phyloP scores from a whole-genome alignment of 2,113 vertebrate species.

The Calyptommatus sinebrachiatus region DNA sequence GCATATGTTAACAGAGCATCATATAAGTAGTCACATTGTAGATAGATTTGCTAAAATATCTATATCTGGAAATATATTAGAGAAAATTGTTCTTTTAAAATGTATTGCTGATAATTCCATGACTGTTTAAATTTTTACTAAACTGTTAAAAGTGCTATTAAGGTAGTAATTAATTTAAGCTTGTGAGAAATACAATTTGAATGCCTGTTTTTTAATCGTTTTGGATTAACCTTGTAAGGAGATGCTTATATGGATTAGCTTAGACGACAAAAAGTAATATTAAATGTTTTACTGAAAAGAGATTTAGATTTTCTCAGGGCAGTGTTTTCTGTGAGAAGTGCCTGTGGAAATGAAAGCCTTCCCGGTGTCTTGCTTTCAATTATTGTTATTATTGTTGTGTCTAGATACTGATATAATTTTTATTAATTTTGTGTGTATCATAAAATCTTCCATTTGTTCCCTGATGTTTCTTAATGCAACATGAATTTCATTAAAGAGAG shows the following conservation, averaged over 20 bases:
- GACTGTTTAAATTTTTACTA: slow-evolving; percentile 33
- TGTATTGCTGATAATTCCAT: neutral
- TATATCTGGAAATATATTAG: neutral
- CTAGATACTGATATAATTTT: slow-evolving; percentile 39
- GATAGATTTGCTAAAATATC: accelerated
- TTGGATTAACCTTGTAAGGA: slow-evolving; percentile 15
- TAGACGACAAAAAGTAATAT: neutral
- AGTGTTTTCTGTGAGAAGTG: slow-evolving; percentile 37
- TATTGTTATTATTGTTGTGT: slow-evolving; percentile 32
- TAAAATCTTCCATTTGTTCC: slow-evolving; percentile 55
- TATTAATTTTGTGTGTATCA: slow-evolving; percentile 46
- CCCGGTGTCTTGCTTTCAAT: slow-evolving; percentile 46
- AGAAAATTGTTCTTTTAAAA: slow-evolving; percentile 25
- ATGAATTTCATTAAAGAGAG: slow-evolving; percentile 28
- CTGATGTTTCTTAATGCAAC: slow-evolving; percentile 40
- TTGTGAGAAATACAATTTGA: slow-evolving; percentile 47
- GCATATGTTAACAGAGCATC: neutral
- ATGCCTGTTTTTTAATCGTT: slow-evolving; percentile 45
- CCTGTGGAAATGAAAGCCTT: slow-evolving; percentile 47
- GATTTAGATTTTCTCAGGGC: slow-evolving; percentile 40
- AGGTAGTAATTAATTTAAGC: slow-evolving; percentile 33
- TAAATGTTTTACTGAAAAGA: slow-evolving; percentile 31
- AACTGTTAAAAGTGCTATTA: slow-evolving; percentile 39
- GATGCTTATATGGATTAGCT: slow-evolving; percentile 23
- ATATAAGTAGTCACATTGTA: neutral